Base-by-base conservation (phyloP, 2,797 vertebrate species). In the Phataginus tricuspis region DNA sequence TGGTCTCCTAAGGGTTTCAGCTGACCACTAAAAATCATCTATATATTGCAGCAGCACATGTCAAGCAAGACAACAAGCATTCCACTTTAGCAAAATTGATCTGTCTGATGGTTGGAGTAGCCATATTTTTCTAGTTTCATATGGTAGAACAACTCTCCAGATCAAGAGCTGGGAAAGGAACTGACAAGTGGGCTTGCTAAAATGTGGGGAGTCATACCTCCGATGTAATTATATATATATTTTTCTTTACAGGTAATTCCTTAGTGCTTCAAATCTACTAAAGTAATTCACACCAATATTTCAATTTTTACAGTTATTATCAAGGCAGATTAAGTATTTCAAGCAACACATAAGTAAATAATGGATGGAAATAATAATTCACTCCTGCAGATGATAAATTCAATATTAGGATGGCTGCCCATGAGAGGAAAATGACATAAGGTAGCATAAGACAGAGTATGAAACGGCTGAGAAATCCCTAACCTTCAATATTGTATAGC, bases 21-120 rank as follows among this genome's bases (percentile, higher is more conserved):
- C 1, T 85, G 31, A 95, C 80, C 42, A 2, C 59, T 39, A 84
- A 91, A 45, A 97, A 97, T 77, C 7, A 80, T 92, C 6, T 91
- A 15, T 3, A 29, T 42, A 0, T 12, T 49, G 53, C 19, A 93
- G 2, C 1, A 96, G 63, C 7, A 37, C 49, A 6, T 94, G 94
- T 96, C 82, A 96, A 77, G 94, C 37, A 82, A 78, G 29, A 29
- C 16, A 69, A 45, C 13, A 8, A 2, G 42, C 39, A 90, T 95
- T 97, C 82, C 0, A 0, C 51, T 37, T 18, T 25, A 72, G 13
- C 5, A 77, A 94, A 94, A 97, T 91, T 87, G 5, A 74, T 92
- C 64, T 82, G 34, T 14, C 49, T 97, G 69, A 0, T 63, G 57
- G 90, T 96, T 90, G 45, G 6, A 72, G 49, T 45, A 75, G 4